Evolutionary conservation across 2,888 invertebrate genomes (phyloP), one percentile per base, ranked within the genome.

Genomic region (Ophion obscuratus): DNA sequence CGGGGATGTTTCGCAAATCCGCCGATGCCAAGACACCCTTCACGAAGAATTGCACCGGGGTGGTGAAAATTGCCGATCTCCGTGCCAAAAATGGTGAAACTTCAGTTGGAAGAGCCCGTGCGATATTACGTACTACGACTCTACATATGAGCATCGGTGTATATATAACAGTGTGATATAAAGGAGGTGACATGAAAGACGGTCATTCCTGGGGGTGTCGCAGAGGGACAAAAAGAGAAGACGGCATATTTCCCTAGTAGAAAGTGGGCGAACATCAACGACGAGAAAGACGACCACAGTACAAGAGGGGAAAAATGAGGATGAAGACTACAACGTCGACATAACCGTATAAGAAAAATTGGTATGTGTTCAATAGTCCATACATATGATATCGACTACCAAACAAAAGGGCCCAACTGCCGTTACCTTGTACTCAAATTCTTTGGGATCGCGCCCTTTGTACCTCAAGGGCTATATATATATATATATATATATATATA

Each of bases 181-280:
- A 77, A 67, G 73, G 14, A 74, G 59, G 62, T 62, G 73, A 79
- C 73, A 81, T 83, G 83, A 83, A 81, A 80, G 80, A 76, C 79
- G 85, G 85, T 83, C 80, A 86, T 83, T 86, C 57, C 66, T 68
- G 76, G 76, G 76, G 66, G 77, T 76, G 64, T 66, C 57, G 57
- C 59, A 36, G 11, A 20, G 24, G 6, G 67, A 47, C 47, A 68
- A 68, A 59, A 77, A 73, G 36, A 67, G 40, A 36, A 77, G 71
- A 53, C 66, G 75, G 77, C 80, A 70, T 83, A 68, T 77, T 67
- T 67, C 27, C 76, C 31, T 57, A 31, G 68, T 68, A 78, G 71
- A 61, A 61, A 61, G 75, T 70, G 47, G 40, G 71, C 79, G 40
- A 66, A 77, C 80, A 73, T 76, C 82, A 73, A 80, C 67, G 79